A percentile compares a stretch with the other conserved stretches of the same genome.
These are phyloP conservation scores for Semotilus atromaculatus DNA, from an alignment of 2,797 vertebrate species.

Conservation along the genomic window DNA sequence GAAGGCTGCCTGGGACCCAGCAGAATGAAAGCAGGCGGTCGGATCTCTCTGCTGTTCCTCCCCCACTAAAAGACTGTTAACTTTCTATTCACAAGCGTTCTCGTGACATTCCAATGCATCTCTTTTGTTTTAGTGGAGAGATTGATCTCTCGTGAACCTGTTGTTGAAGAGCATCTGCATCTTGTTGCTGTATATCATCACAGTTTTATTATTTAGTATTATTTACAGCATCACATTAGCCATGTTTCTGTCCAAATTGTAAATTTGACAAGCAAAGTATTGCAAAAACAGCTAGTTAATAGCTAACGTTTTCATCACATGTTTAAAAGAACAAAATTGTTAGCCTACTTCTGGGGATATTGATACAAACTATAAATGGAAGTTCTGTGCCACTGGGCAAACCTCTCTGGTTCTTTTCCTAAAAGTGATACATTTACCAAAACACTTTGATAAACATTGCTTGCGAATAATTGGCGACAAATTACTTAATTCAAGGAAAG, in stretches of 20 bases:
- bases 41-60: slow-evolving; percentile 39
- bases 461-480: too few relatives aligned
- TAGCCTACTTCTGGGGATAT: background rate
- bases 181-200: background rate
- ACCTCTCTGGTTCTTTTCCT: background rate
- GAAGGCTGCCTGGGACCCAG: slow-evolving; percentile 46
- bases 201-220: background rate
- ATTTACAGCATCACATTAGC: background rate
- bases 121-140: slow-evolving; percentile 35
- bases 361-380: background rate
- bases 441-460: background rate
- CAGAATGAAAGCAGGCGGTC: slow-evolving; percentile 51
- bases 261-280: background rate
- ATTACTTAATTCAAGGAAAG: background rate
- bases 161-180: background rate
- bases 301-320: background rate
- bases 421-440: background rate
- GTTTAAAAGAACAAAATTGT: background rate
- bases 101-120: background rate
- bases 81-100: slow-evolving; percentile 37
- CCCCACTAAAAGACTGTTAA: slow-evolving; percentile 37
- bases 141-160: slow-evolving; percentile 6
- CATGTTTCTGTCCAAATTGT: background rate
- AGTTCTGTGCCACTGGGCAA: background rate
- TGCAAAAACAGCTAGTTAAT: background rate